A percentile compares a stretch with the other conserved stretches of the same genome.
Evolutionary conservation across 2,113 vertebrate genomes (phyloP).

Genomic region (Emydocephalus ijimae): DNA sequence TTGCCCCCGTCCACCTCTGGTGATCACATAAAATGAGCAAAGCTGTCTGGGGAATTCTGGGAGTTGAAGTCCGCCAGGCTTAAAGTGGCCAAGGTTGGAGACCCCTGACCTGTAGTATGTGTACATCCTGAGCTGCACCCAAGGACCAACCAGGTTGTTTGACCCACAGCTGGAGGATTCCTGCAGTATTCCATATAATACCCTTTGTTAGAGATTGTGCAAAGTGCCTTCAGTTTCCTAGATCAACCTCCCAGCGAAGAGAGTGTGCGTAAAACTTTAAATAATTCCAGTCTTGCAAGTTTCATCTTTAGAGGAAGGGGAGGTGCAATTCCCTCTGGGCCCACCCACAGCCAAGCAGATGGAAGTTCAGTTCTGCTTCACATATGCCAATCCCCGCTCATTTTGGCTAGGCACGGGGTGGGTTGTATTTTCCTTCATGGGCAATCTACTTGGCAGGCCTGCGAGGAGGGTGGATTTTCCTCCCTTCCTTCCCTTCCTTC

Average conservation of each 20-base stretch:
- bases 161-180: neutral
- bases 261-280: neutral
- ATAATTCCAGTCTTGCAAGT: neutral
- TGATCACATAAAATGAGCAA: too few relatives aligned
- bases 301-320: neutral
- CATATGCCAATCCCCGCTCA: too few relatives aligned
- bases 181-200: neutral
- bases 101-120: too few relatives aligned
- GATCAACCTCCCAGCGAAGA: neutral
- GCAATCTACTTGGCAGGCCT: conserved; percentile 38
- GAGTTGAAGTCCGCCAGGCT: too few relatives aligned
- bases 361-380: too few relatives aligned
- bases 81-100: too few relatives aligned
- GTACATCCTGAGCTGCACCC: neutral
- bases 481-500: neutral
- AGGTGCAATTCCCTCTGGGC: neutral
- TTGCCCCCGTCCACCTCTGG: too few relatives aligned
- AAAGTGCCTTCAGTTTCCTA: neutral
- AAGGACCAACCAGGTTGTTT: neutral
- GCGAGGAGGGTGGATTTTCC: conserved; percentile 15
- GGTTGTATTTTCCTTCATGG: neutral
- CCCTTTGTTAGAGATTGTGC: neutral
- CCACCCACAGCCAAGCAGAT: neutral
- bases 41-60: too few relatives aligned
- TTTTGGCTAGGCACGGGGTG: neutral